Evolutionary conservation across 2,888 invertebrate species (phyloP).

Genomic region (Hirtodrosophila cameraria): DNA sequence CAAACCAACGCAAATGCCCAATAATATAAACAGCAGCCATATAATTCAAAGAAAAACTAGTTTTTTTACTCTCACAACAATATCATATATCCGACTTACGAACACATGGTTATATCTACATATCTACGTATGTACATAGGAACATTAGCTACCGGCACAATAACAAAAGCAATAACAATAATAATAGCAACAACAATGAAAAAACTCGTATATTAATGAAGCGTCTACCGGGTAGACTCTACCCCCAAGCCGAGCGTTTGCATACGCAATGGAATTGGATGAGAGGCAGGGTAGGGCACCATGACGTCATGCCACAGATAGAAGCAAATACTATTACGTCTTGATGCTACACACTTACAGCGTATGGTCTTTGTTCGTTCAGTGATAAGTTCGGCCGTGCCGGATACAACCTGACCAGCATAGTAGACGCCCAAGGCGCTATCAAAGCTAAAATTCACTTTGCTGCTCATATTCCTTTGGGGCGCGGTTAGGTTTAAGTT

Average conservation of each 20-base stretch:
- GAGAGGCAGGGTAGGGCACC: conserved; percentile 7
- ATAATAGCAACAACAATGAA: conserved; percentile 43
- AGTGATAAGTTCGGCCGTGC: conserved; percentile 81
- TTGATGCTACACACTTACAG: conserved; percentile 75
- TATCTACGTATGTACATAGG: not conserved
- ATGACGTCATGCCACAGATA: conserved; percentile 65
- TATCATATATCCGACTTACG: conserved; percentile 42
- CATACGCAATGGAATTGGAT: conserved; percentile 59
- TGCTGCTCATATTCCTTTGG: conserved; percentile 79
- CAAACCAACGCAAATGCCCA: conserved; percentile 22
- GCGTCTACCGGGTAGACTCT: too few species aligned
- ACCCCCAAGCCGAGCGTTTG: conserved; percentile 14
- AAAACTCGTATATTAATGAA: conserved; percentile 48
- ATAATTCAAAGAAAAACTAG: conserved; percentile 50
- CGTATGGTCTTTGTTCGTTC: conserved; percentile 83
- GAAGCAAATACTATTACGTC: conserved; percentile 31
- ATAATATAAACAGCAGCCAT: conserved; percentile 22
- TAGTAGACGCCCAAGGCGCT: conserved; percentile 82
- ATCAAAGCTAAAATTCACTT: conserved; percentile 82
- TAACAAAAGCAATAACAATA: conserved; percentile 34
- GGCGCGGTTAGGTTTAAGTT: not conserved
- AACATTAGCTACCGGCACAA: conserved; percentile 47
- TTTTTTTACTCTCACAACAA: conserved; percentile 46
- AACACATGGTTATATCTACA: conserved; percentile 3
- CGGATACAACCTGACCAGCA: conserved; percentile 82